Evolutionary conservation across 2,888 invertebrate genomes (phyloP), one percentile per base, ranked within the genome.

Genomic region (Leucozona laternaria): DNA sequence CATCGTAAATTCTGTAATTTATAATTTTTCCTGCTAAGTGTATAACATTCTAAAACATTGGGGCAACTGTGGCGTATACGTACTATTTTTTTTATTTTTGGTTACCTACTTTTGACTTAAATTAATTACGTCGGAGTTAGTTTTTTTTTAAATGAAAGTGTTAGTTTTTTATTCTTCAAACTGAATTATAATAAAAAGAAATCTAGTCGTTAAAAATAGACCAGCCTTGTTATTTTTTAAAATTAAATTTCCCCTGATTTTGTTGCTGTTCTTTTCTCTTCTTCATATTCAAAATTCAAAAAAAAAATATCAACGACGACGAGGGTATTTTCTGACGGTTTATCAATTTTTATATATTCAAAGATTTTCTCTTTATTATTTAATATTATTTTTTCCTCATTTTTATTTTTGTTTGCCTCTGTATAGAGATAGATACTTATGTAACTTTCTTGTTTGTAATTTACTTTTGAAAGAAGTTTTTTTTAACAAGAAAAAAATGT

Each of bases 401-500:
- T 22, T 50, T 50, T 22, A 10, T 20, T 20, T 50, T 20, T 48
- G 17, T 48, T 48, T 4, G 45, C 50, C 11, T 28, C 4, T 55
- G 8, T n/a, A 20, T 28, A 55, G 7, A 55, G 28, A 15, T 57
- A 57, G 20, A 31, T 71, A 71, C 55, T 31, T 25, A 45, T 20
- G n/a, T 34, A 64, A 55, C 10, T 60, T 50, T 58, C 66, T 25
- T 55, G 50, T 77, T 66, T 37, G 37, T 77, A 58, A 77, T 77
- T 77, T 77, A 60, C 77, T 77, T 68, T 77, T 43, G n/a, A 55
- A 68, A 77, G 68, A 60, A 68, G 37, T 60, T 76, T 34, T 45
- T 66, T 58, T 57, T 57, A 57, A 77, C 48, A 68, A 58, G 57
- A 53, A 40, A 31, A 34, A 40, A 40, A 40, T 15, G 6, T 40